A percentile compares a stretch with the other conserved stretches of the same genome.
Conservation (phyloP, 2,888 invertebrate genomes). For the Limnephilus rhombicus region DNA sequence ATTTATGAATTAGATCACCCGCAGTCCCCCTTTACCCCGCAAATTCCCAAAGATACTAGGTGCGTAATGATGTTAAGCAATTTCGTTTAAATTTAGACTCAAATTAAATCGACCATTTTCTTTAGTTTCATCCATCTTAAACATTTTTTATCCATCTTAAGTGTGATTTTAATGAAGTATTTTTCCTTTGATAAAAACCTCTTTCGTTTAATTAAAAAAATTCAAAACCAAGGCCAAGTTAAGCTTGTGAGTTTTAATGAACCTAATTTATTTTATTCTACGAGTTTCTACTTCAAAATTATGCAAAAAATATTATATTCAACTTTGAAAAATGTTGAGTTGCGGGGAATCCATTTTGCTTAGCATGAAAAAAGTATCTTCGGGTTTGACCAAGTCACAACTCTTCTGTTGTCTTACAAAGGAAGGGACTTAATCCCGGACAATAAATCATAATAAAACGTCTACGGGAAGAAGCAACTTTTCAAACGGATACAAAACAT, state of each 20-base stretch:
- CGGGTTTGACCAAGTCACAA: conserved; percentile 10
- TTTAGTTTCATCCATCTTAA: no score
- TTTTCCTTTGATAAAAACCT: neutral
- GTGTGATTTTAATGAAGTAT: neutral
- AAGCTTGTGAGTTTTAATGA: neutral
- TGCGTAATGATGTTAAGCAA: no score
- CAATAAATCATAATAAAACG: conserved; percentile 65
- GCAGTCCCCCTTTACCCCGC: no score
- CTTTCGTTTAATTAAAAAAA: neutral
- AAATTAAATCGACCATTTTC: no score
- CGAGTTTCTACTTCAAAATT: neutral
- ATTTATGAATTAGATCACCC: no score
- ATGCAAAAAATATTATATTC: neutral
- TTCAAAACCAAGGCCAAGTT: neutral
- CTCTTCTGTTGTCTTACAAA: conserved; percentile 46
- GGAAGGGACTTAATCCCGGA: conserved; percentile 56
- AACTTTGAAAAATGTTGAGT: neutral
- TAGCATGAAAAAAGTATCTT: conserved; percentile 13
- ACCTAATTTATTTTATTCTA: neutral
- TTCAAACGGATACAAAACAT: conserved; percentile 61
- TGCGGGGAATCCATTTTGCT: neutral
- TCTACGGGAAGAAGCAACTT: conserved; percentile 56
- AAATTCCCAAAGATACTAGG: no score
- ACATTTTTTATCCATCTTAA: neutral
- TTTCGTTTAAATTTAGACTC: no score